Evolutionary conservation across 1,140 invertebrate species (phyloP).

Genomic region (Brachionus plicatilis): DNA sequence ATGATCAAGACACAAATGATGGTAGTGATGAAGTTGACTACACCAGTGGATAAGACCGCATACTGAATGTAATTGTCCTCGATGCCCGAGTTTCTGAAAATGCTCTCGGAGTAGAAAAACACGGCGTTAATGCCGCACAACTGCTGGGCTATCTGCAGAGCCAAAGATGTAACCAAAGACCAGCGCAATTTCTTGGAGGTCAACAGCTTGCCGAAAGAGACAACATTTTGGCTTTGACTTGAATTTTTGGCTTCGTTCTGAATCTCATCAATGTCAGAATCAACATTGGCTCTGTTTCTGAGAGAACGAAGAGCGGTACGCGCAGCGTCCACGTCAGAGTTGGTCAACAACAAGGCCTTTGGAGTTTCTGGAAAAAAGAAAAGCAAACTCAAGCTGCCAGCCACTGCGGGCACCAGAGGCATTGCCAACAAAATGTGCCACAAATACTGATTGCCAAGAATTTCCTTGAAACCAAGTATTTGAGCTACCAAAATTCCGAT

Average conservation of each 20-base stretch:
- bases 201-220: constrained; percentile 46
- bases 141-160: constrained; percentile 50
- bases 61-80: constrained; percentile 60
- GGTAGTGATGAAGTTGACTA: constrained; percentile 67
- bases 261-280: constrained; percentile 51
- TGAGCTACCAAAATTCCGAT: constrained; percentile 70
- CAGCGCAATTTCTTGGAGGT: constrained; percentile 46
- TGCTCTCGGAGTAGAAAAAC: constrained; percentile 73
- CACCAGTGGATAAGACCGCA: constrained; percentile 67
- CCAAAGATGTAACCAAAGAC: constrained; percentile 48
- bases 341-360: constrained; percentile 69
- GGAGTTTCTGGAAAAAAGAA: constrained; percentile 85
- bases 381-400: constrained; percentile 66
- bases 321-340: constrained; percentile 64
- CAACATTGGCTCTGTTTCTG: constrained; percentile 45
- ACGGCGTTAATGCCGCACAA: constrained; percentile 59
- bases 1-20: constrained; percentile 58
- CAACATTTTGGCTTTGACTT: constrained; percentile 43
- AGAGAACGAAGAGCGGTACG: constrained; percentile 59
- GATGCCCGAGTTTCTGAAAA: constrained; percentile 66
- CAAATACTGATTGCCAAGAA: constrained; percentile 60
- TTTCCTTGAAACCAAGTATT: constrained; percentile 61
- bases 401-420: constrained; percentile 66
- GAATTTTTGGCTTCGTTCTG: constrained; percentile 45
- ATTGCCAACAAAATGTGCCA: constrained; percentile 63